Evolutionary conservation across 1,140 invertebrate species (phyloP).

Genomic region (Aleiodes sp.): DNA sequence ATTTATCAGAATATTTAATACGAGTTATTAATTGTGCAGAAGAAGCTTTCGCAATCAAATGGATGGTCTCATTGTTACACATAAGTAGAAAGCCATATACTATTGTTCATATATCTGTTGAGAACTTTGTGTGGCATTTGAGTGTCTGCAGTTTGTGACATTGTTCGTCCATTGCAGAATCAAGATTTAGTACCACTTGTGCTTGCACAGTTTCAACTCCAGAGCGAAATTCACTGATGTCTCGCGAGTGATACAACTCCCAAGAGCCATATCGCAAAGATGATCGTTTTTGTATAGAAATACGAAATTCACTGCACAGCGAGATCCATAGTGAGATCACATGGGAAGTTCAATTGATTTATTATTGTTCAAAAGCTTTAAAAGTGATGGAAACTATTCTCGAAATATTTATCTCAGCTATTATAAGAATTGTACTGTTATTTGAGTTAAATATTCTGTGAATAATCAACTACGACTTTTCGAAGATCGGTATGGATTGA

Average conservation of each 20-base stretch:
- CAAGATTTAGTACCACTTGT: neutral
- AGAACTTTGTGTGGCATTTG: neutral
- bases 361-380: too few species aligned
- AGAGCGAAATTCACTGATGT: neutral
- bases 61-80: too few species aligned
- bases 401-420: too few species aligned
- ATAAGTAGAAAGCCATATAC: too few species aligned
- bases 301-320: neutral
- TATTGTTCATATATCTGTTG: neutral
- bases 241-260: neutral
- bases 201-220: neutral
- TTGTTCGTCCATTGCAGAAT: neutral
- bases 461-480: neutral
- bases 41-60: too few species aligned
- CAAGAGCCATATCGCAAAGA: neutral
- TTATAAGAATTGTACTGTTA: too few species aligned
- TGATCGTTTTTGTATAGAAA: neutral
- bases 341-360: too few species aligned
- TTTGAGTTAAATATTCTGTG: neutral
- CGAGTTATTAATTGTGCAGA: too few species aligned
- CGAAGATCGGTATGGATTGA: neutral
- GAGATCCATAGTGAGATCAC: neutral
- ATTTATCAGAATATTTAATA: too few species aligned
- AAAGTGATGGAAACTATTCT: too few species aligned
- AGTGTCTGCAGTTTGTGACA: neutral